These are phyloP conservation scores for Papilio dardanus DNA, from an alignment of 1,140 invertebrate genomes.

Conservation along the genomic window DNA sequence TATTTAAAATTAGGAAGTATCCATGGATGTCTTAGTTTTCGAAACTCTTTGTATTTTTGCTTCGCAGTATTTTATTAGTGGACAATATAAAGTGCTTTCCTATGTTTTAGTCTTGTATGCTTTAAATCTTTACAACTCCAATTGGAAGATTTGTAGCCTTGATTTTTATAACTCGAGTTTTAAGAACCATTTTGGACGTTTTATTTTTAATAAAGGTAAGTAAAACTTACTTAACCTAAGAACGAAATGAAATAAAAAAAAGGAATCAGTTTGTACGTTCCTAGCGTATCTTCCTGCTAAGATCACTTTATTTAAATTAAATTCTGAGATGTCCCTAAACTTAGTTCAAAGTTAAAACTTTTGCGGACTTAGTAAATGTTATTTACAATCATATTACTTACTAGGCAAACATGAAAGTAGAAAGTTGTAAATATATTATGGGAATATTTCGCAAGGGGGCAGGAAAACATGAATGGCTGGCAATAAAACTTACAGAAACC, in stretches of 20 bases:
- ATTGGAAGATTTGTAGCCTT: neutral
- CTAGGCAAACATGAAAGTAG: slow-evolving; percentile 14
- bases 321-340: too few relatives aligned
- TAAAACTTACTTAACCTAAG: neutral
- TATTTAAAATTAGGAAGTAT: neutral
- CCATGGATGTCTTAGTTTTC: neutral
- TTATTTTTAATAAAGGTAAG: neutral
- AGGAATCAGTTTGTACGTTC: neutral
- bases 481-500: slow-evolving; percentile 56
- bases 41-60: slow-evolving; percentile 5
- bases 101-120: slow-evolving; percentile 5
- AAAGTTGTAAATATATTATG: slow-evolving; percentile 35
- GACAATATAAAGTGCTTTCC: slow-evolving; percentile 19
- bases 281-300: too few relatives aligned
- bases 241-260: neutral
- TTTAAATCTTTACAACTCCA: neutral
- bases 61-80: neutral
- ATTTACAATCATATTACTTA: slow-evolving; percentile 1
- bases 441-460: slow-evolving; percentile 41
- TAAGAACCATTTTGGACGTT: neutral
- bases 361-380: too few relatives aligned
- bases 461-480: slow-evolving; percentile 62
- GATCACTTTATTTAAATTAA: too few relatives aligned
- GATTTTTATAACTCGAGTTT: neutral
- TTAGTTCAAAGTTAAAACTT: too few relatives aligned